These are phyloP conservation scores for Pherbina coryleti DNA, from an alignment of 2,888 invertebrate species.

Conservation along the genomic window DNA sequence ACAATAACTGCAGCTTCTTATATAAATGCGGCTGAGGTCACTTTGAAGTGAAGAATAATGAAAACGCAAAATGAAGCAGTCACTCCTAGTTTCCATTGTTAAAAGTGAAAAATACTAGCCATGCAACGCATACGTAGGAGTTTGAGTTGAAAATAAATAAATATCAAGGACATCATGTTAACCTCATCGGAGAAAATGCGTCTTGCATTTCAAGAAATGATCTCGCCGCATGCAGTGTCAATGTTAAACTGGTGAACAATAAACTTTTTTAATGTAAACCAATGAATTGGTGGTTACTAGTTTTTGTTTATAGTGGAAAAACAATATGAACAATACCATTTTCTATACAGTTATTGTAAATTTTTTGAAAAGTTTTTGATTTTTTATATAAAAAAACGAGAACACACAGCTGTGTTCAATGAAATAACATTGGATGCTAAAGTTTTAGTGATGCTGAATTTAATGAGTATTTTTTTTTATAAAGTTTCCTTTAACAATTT, in stretches of 20 bases:
- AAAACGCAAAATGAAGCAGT: slow-evolving; percentile 1
- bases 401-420: too few species aligned
- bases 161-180: neutral
- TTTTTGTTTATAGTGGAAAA: too few species aligned
- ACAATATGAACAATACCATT: too few species aligned
- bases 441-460: too few species aligned
- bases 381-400: too few species aligned
- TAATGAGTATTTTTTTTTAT: too few species aligned
- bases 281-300: neutral
- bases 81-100: neutral
- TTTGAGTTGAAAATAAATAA: neutral
- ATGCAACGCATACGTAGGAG: neutral
- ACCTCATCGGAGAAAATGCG: neutral
- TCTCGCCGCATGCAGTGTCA: neutral
- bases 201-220: neutral
- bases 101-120: neutral
- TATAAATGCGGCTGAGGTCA: neutral
- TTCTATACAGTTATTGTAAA: too few species aligned
- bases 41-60: neutral
- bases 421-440: too few species aligned
- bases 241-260: neutral
- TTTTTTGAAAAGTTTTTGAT: too few species aligned
- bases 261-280: neutral
- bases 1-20: neutral
- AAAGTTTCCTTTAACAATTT: too few species aligned